phyloP scores from a whole-genome alignment of 2,888 invertebrate genomes.

The Phyllotreta striolata region DNA sequence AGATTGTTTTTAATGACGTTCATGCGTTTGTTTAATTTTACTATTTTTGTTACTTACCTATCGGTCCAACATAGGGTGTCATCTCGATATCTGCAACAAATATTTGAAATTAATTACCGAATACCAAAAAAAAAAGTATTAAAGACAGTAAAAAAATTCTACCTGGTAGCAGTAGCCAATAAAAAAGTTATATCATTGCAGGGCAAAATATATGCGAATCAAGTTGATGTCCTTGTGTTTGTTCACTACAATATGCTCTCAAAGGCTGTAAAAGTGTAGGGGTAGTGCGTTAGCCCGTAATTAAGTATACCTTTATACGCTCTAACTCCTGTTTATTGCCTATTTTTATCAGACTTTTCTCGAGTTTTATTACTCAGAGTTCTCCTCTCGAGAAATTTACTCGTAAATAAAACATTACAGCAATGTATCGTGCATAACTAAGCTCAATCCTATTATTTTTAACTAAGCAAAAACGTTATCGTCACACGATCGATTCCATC shows the following conservation, averaged over 20 bases:
- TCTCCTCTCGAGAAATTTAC: conserved; percentile 16
- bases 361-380: conserved; percentile 20
- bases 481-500: background rate
- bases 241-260: no score
- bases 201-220: no score
- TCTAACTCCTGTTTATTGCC: conserved; percentile 25
- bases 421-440: background rate
- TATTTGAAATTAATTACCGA: conserved; percentile 38
- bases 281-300: conserved; percentile 24
- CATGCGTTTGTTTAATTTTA: no score
- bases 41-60: conserved; percentile 68
- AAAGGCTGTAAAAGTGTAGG: conserved; percentile 20
- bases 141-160: background rate
- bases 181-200: no score
- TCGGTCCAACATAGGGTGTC: conserved; percentile 90
- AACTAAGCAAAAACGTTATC: conserved; percentile 11
- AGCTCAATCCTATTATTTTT: no score
- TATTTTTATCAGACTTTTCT: conserved; percentile 26
- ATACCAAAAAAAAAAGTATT: conserved; percentile 16
- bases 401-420: conserved; percentile 24
- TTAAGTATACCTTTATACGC: conserved; percentile 28
- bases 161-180: conserved; percentile 40
- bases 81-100: conserved; percentile 82
- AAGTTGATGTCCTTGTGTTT: no score
- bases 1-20: background rate